Evolutionary conservation across 2,797 vertebrate genomes (phyloP).

Genomic region (Schizopygopsis pylzovi): DNA sequence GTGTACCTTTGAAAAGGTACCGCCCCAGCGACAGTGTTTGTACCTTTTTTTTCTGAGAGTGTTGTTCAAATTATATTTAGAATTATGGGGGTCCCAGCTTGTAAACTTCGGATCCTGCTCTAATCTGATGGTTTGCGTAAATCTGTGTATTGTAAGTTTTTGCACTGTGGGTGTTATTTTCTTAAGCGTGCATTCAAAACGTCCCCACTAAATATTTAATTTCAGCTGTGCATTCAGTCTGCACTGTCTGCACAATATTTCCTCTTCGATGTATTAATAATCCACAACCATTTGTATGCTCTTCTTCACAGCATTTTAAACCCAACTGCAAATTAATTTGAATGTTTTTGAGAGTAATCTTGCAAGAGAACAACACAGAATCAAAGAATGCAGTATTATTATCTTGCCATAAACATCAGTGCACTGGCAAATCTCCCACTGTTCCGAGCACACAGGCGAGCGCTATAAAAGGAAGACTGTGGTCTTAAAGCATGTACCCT

Average conservation of each 20-base stretch:
- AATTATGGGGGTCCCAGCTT: neutral
- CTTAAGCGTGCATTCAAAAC: conserved; percentile 2
- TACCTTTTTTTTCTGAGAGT: too few species aligned
- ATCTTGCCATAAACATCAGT: neutral
- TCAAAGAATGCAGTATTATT: conserved; percentile 17
- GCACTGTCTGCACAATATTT: conserved; percentile 3
- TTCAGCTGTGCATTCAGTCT: conserved; percentile 5
- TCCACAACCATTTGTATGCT: conserved; percentile 35
- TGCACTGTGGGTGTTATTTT: conserved; percentile 13
- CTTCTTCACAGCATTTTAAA: neutral
- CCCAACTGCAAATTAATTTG: neutral
- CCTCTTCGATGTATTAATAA: conserved; percentile 44
- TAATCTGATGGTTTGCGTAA: neutral
- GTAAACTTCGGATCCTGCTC: neutral
- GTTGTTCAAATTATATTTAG: neutral
- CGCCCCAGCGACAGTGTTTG: too few species aligned
- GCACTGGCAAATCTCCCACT: neutral
- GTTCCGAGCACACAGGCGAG: neutral
- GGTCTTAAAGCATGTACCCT: conserved; percentile 16
- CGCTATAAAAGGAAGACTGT: neutral
- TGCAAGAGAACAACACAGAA: neutral
- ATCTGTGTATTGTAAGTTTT: conserved; percentile 5
- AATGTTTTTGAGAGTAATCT: too few species aligned
- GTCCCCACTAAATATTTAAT: conserved; percentile 52
- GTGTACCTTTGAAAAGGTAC: neutral